phyloP scores from a whole-genome alignment of 53 echinoderm and acorn worm genomes.

The Apostichopus leukothele region DNA sequence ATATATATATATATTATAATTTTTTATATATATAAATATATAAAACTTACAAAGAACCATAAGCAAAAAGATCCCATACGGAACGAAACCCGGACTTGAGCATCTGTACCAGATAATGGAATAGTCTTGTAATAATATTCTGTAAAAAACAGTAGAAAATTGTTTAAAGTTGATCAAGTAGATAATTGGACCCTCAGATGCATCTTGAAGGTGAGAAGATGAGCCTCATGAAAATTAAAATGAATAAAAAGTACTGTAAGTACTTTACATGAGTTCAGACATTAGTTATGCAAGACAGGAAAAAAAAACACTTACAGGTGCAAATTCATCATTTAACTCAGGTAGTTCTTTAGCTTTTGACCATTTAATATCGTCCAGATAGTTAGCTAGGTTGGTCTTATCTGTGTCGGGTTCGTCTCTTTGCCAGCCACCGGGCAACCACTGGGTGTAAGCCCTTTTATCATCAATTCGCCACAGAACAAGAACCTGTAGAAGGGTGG shows the following conservation, averaged over 20 bases:
- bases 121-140: background rate
- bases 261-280: too few species aligned
- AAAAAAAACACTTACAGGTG: slow-evolving; percentile 68
- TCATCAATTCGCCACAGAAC: slow-evolving; percentile 75
- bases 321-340: slow-evolving; percentile 78
- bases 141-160: background rate
- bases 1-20: background rate
- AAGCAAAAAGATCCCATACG: slow-evolving; percentile 9
- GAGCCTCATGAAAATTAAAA: too few species aligned
- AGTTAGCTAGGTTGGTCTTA: slow-evolving; percentile 50
- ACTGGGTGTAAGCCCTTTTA: slow-evolving; percentile 63
- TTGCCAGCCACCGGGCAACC: slow-evolving; percentile 61
- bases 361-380: slow-evolving; percentile 60
- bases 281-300: too few species aligned
- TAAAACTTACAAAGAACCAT: slow-evolving; percentile 19
- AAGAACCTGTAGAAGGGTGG: slow-evolving; percentile 58
- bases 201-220: too few species aligned
- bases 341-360: slow-evolving; percentile 57
- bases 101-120: background rate
- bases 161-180: too few species aligned
- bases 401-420: slow-evolving; percentile 47
- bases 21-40: background rate
- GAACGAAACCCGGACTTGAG: background rate
- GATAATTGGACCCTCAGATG: too few species aligned
- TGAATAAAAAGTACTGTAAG: too few species aligned